A percentile compares a stretch with the other conserved stretches of the same genome.
phyloP scores from a whole-genome alignment of 2,888 invertebrate species.

The Linnaemya vulpina region DNA sequence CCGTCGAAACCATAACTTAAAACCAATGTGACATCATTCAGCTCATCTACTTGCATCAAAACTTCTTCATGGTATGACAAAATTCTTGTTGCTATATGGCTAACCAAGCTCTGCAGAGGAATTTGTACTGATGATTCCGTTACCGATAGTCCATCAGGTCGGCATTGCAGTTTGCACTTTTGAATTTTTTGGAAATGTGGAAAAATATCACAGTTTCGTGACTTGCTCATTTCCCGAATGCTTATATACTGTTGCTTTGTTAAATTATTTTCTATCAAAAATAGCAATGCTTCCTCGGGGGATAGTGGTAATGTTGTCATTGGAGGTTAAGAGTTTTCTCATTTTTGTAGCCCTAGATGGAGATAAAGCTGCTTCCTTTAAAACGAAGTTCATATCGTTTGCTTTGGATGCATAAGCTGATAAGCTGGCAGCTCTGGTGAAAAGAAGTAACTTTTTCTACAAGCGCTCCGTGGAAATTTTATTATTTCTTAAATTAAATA shows the following conservation, averaged over 20 bases:
- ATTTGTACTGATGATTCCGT: slow-evolving; percentile 10
- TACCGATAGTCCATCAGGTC: too few relatives aligned
- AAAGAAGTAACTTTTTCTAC: too few relatives aligned
- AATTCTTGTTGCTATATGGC: slow-evolving; percentile 10
- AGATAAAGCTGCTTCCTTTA: too few relatives aligned
- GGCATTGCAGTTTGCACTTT: too few relatives aligned
- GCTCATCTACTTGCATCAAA: too few relatives aligned
- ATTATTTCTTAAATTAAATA: too few relatives aligned
- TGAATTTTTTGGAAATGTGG: slow-evolving; percentile 12
- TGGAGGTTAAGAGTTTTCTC: not conserved
- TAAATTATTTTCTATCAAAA: slow-evolving; percentile 30
- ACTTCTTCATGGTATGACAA: too few relatives aligned
- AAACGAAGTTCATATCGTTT: not conserved
- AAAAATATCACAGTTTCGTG: slow-evolving; percentile 26
- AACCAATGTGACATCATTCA: too few relatives aligned
- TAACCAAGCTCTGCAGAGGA: slow-evolving; percentile 16
- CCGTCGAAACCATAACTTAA: too few relatives aligned
- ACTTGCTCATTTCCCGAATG: slow-evolving; percentile 32
- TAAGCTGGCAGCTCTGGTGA: too few relatives aligned
- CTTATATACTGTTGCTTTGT: slow-evolving; percentile 41
- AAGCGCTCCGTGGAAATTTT: too few relatives aligned
- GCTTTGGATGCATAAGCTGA: not conserved
- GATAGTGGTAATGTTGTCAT: slow-evolving; percentile 10
- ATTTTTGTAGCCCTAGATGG: too few relatives aligned
- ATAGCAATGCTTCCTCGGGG: slow-evolving; percentile 24